Evolutionary conservation across 2,888 invertebrate genomes (phyloP).

Genomic region (Trichopoda pennipes): DNA sequence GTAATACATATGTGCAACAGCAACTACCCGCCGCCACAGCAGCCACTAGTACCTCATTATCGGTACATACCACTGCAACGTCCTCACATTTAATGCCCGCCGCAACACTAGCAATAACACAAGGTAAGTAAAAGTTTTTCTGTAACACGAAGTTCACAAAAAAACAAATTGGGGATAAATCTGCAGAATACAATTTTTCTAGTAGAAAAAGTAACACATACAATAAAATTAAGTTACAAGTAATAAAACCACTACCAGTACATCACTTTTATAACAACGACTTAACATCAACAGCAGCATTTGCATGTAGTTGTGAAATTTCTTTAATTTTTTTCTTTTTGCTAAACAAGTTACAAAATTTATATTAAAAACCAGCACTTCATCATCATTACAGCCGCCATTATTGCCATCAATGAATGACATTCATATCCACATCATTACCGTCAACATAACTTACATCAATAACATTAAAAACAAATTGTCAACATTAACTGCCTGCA

Average conservation of each 20-base stretch:
- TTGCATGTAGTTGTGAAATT: not conserved
- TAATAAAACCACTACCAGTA: conserved; percentile 13
- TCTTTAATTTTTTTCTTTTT: not conserved
- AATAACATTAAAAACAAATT: conserved; percentile 56
- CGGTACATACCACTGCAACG: conserved; percentile 66
- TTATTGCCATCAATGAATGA: conserved; percentile 13
- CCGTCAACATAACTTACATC: conserved; percentile 23
- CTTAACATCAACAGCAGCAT: conserved; percentile 23
- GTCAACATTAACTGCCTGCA: conserved; percentile 42
- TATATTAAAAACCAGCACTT: conserved; percentile 34
- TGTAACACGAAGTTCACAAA: not conserved
- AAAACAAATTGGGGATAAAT: not conserved
- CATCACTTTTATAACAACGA: conserved; percentile 1
- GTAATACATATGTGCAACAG: conserved; percentile 51
- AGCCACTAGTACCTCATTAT: conserved; percentile 66
- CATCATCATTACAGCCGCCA: conserved; percentile 1
- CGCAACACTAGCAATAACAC: conserved; percentile 89
- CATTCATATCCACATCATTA: conserved; percentile 16
- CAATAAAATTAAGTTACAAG: not conserved
- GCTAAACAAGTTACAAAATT: conserved; percentile 38
- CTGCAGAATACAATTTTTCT: not conserved
- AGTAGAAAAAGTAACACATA: too few relatives aligned
- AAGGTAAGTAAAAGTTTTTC: conserved; percentile 74
- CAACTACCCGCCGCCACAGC: conserved; percentile 65
- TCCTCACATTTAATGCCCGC: conserved; percentile 81